Evolutionary conservation across 2,113 vertebrate species (phyloP).

Genomic region (Heloderma charlesbogerti): DNA sequence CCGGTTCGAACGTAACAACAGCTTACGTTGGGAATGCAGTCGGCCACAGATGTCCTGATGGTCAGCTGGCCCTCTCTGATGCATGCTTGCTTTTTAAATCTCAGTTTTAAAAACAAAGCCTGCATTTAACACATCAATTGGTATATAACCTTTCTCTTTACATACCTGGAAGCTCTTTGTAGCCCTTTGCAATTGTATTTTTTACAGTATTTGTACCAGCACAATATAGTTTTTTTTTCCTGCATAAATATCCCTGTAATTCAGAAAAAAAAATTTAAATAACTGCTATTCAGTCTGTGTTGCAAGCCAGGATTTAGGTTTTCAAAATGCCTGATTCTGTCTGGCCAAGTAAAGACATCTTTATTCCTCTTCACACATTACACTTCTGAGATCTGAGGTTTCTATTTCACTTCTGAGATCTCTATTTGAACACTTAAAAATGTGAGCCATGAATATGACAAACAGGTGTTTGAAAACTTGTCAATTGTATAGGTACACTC

Average conservation of each 20-base stretch:
- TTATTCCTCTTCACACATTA: too few relatives aligned
- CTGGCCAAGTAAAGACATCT: too few relatives aligned
- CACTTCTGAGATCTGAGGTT: neutral
- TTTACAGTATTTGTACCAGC: neutral
- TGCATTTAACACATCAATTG: neutral
- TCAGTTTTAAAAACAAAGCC: neutral
- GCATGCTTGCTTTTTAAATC: neutral
- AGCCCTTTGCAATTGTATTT: neutral
- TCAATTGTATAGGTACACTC: neutral
- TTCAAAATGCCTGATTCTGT: neutral
- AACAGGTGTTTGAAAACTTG: neutral
- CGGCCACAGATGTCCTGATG: neutral
- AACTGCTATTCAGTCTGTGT: neutral
- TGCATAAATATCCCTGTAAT: neutral
- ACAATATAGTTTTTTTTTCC: too few relatives aligned
- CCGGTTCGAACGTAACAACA: neutral
- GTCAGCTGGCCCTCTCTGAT: neutral
- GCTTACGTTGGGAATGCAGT: neutral
- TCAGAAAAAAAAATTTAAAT: neutral
- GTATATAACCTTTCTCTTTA: neutral
- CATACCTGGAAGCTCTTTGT: neutral
- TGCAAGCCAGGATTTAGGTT: neutral
- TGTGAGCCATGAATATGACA: neutral
- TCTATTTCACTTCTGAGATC: neutral
- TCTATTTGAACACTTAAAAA: neutral